Percentiles rank a stretch among this genome's conserved stretches.
phyloP scores from a whole-genome alignment of 2,113 vertebrate species.

The Daubentonia madagascariensis region DNA sequence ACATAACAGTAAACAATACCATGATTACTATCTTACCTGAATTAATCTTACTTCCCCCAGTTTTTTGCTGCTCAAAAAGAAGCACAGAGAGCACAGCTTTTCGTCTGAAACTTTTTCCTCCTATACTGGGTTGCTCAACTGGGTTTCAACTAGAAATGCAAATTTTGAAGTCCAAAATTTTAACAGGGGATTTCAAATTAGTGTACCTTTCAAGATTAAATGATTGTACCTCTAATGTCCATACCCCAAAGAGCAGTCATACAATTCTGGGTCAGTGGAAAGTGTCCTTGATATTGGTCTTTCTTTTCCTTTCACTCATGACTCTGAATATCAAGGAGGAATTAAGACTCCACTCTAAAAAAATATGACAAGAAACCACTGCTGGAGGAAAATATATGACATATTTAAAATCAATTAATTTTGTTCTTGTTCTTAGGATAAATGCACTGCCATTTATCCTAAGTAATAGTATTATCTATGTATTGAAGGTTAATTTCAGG shows the following conservation, averaged over 20 bases:
- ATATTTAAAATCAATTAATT: background rate
- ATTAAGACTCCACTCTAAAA: background rate
- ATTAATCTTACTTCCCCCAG: background rate
- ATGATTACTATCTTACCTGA: background rate
- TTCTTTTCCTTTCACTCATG: background rate
- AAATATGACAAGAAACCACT: background rate
- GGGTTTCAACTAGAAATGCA: background rate
- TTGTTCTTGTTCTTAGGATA: background rate
- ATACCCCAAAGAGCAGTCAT: background rate
- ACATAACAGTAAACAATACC: background rate
- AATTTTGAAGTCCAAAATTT: background rate
- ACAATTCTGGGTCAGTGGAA: background rate
- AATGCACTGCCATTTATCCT: background rate
- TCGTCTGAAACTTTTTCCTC: background rate
- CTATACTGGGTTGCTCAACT: background rate
- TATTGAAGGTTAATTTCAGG: background rate
- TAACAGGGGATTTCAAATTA: background rate
- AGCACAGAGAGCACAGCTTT: background rate
- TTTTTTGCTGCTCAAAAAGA: background rate
- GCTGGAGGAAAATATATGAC: background rate
- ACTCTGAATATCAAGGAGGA: conserved; percentile 21
- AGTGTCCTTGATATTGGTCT: background rate
- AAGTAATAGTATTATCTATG: background rate
- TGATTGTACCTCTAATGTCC: background rate
- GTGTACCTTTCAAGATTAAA: background rate